phyloP scores from a whole-genome alignment of 2,797 vertebrate species.

The Zenarchopterus dispar region DNA sequence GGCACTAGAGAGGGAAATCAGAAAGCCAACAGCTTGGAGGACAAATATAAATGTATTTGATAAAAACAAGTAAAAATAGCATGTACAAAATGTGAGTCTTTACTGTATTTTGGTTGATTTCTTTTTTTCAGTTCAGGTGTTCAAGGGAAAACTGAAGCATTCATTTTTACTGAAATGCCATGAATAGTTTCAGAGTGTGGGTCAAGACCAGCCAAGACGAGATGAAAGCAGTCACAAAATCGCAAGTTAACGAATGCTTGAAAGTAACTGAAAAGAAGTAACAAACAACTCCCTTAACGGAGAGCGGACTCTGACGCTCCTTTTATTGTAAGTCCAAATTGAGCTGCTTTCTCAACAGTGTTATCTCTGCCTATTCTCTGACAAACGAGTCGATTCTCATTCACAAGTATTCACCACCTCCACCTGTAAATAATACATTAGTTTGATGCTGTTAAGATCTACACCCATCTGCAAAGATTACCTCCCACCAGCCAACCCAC shows the following conservation, averaged over 20 bases:
- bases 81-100: neutral
- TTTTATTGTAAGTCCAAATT: slow-evolving; percentile 5
- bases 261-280: neutral
- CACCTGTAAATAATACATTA: slow-evolving; percentile 51
- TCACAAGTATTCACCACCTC: slow-evolving; percentile 30
- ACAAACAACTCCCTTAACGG: neutral
- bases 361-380: slow-evolving; percentile 41
- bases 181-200: neutral
- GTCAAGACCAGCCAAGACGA: neutral
- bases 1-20: neutral
- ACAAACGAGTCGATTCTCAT: slow-evolving; percentile 63
- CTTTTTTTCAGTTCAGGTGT: neutral
- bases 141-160: neutral
- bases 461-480: slow-evolving; percentile 23
- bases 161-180: neutral
- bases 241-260: neutral
- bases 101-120: neutral
- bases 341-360: slow-evolving; percentile 28
- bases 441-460: slow-evolving; percentile 32
- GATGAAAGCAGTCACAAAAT: neutral
- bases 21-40: neutral
- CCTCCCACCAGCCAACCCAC: slow-evolving; percentile 21
- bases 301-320: slow-evolving; percentile 2
- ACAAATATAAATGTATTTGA: neutral
- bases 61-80: slow-evolving; percentile 2